A percentile compares a stretch with the other conserved stretches of the same genome.
Conservation (phyloP, 2,888 invertebrate genomes). For the Nomada goodeniana region DNA sequence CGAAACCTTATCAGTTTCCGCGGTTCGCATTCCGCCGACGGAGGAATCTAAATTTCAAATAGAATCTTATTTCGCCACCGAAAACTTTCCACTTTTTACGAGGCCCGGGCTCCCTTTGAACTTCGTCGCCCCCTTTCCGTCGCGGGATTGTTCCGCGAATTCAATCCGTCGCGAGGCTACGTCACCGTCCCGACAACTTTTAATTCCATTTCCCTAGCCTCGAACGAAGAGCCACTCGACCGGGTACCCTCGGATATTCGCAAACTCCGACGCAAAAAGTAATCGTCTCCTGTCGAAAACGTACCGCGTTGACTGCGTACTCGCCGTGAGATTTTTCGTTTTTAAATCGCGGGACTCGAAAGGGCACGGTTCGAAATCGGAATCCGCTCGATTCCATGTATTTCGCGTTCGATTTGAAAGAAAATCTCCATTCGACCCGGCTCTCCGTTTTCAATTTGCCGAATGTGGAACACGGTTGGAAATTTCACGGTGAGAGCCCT, state of each 20-base stretch:
- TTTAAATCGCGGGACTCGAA: no score
- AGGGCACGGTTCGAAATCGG: not conserved
- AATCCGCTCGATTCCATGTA: no score
- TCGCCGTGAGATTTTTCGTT: no score
- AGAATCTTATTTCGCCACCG: conserved; percentile 51
- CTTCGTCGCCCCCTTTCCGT: conserved; percentile 12
- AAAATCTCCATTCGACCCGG: not conserved
- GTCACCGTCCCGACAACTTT: conserved; percentile 21
- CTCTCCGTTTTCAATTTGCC: not conserved
- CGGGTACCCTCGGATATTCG: no score
- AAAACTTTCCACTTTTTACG: conserved; percentile 46
- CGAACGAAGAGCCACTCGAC: not conserved
- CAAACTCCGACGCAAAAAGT: no score
- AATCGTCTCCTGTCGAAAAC: no score
- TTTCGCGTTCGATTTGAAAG: no score
- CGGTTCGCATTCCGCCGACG: conserved; percentile 26
- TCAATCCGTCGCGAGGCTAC: conserved; percentile 21
- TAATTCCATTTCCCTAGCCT: conserved; percentile 24
- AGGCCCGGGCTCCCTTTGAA: conserved; percentile 44
- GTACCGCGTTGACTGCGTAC: no score
- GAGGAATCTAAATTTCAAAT: conserved; percentile 59
- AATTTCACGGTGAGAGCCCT: conserved; percentile 4
- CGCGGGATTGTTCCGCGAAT: conserved; percentile 30
- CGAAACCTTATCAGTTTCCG: conserved; percentile 26
- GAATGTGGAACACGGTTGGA: not conserved